Evolutionary conservation across 2,113 vertebrate species (phyloP).

Genomic region (Piaya cayana): DNA sequence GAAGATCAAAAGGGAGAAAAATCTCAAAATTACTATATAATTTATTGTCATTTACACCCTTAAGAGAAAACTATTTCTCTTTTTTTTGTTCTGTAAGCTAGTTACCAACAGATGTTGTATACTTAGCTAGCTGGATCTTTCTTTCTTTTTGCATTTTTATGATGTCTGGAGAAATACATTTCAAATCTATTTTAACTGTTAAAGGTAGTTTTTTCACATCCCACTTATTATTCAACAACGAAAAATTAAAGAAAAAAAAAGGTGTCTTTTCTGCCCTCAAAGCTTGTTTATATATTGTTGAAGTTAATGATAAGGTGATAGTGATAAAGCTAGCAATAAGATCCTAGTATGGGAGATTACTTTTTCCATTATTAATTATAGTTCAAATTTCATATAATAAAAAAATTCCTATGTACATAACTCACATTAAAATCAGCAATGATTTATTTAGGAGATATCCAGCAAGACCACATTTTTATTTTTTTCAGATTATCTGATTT

Average conservation of each 20-base stretch:
- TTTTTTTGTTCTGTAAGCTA: not conserved
- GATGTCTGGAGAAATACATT: not conserved
- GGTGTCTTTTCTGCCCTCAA: not conserved
- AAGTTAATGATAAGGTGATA: not conserved
- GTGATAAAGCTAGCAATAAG: not conserved
- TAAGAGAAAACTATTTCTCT: conserved; percentile 23
- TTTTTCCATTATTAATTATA: not conserved
- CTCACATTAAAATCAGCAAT: not conserved
- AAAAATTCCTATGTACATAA: not conserved
- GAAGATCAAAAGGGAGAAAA: not conserved
- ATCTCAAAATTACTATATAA: not conserved
- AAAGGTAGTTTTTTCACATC: not conserved
- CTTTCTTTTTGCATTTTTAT: not conserved
- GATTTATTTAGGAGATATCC: not conserved
- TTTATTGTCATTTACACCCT: not conserved
- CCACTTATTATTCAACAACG: not conserved
- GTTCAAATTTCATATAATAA: not conserved
- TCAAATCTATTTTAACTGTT: not conserved
- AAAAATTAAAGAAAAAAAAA: not conserved
- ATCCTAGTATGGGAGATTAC: not conserved
- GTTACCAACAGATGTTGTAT: not conserved
- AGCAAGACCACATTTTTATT: not conserved
- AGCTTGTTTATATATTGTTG: not conserved
- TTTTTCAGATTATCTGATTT: not conserved
- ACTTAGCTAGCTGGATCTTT: not conserved